phyloP scores from a whole-genome alignment of 2,888 invertebrate species.

The Blastobasis lacticolella region DNA sequence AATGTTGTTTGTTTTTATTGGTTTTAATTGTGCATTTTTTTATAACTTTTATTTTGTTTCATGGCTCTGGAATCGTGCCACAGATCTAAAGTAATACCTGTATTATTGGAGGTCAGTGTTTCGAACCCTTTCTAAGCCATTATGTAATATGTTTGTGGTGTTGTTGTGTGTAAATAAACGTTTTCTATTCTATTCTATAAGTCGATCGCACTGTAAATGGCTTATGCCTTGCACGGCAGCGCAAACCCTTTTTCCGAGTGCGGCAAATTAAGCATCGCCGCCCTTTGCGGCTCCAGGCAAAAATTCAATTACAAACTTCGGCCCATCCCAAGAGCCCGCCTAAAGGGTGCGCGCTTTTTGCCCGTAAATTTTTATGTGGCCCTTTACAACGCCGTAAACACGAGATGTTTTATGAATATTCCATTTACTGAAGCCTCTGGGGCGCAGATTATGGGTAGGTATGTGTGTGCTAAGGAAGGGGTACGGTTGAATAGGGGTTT shows the following conservation, averaged over 20 bases:
- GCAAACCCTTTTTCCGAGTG: constrained; percentile 58
- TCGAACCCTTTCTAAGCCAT: no score
- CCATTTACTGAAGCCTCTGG: constrained; percentile 55
- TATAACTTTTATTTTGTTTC: no score
- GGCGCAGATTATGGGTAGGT: constrained; percentile 12
- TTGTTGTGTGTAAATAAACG: no score
- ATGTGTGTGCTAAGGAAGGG: not conserved
- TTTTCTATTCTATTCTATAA: no score
- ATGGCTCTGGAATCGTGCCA: no score
- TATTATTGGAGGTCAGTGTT: no score
- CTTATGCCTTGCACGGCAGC: constrained; percentile 21
- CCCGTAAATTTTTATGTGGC: constrained; percentile 69
- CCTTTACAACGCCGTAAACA: constrained; percentile 69
- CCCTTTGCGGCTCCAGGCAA: constrained; percentile 72
- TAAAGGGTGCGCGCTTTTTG: constrained; percentile 61
- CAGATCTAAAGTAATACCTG: no score
- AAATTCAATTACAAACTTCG: constrained; percentile 73
- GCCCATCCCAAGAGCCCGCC: constrained; percentile 64
- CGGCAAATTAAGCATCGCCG: constrained; percentile 67
- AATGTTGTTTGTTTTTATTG: no score
- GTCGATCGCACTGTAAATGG: not conserved
- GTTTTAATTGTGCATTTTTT: no score
- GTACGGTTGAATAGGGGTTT: no score
- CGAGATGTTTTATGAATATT: constrained; percentile 69
- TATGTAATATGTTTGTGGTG: no score